A percentile compares a stretch with the other conserved stretches of the same genome.
phyloP scores from a whole-genome alignment of 2,113 vertebrate genomes.

The Ibidorhyncha struthersii region DNA sequence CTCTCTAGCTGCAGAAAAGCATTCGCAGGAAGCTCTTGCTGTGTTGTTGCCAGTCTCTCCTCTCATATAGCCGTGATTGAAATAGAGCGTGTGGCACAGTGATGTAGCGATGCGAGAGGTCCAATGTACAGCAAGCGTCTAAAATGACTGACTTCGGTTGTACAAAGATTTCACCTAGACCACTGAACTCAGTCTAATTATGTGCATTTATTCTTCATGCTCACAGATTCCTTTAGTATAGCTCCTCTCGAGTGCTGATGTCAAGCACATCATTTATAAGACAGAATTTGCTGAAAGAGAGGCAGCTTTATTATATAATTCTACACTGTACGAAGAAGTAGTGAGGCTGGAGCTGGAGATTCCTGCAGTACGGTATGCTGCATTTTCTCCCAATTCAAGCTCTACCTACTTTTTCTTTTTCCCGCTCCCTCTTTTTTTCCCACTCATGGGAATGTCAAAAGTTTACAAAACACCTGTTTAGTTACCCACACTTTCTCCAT shows the following conservation, averaged over 20 bases:
- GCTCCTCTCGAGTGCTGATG: not conserved
- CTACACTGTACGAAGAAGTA: not conserved
- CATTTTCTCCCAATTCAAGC: not conserved
- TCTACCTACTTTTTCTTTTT: not conserved
- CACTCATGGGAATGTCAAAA: not conserved
- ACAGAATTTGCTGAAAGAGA: slow-evolving; percentile 20
- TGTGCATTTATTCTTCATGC: not conserved
- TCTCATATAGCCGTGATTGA: fast-evolving
- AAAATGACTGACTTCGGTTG: not conserved
- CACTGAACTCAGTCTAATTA: slow-evolving; percentile 44
- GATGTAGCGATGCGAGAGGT: not conserved
- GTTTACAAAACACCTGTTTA: slow-evolving; percentile 30
- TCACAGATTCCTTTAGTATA: not conserved
- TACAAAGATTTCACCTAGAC: not conserved
- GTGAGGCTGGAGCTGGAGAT: not conserved
- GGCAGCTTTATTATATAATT: not conserved
- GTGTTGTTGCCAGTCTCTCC: not conserved
- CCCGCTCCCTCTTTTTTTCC: not conserved
- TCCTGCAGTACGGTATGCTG: not conserved
- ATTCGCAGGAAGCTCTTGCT: not conserved
- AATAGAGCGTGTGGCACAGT: not conserved
- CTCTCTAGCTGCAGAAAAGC: not conserved
- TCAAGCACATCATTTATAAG: not conserved
- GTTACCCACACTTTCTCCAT: slow-evolving; percentile 6
- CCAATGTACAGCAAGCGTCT: not conserved